Conservation (phyloP, 2,113 vertebrate species). For the Silurus glanis region DNA sequence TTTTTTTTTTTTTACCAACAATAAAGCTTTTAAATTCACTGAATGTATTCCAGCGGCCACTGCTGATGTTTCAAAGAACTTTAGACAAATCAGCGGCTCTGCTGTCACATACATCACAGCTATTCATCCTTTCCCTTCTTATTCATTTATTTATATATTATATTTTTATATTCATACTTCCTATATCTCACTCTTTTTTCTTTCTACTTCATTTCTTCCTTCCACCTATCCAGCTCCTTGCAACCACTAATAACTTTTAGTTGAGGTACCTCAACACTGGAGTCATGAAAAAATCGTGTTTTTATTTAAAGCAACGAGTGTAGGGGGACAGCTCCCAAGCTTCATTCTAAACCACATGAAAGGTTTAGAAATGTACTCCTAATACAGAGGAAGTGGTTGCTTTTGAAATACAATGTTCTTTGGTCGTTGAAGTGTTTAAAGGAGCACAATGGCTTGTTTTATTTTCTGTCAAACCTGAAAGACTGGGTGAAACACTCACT, state of each 20-base stretch:
- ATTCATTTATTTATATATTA: background rate
- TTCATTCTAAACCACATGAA: conserved; percentile 30
- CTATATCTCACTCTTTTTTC: background rate
- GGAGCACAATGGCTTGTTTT: conserved; percentile 6
- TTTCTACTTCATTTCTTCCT: background rate
- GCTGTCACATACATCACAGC: background rate
- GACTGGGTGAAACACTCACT: conserved; percentile 16
- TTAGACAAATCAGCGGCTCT: background rate
- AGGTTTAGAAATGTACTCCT: background rate
- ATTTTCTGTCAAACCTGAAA: conserved; percentile 24
- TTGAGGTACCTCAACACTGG: background rate
- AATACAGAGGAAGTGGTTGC: background rate
- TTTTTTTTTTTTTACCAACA: background rate
- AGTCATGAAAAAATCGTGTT: background rate
- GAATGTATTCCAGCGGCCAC: background rate
- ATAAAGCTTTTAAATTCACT: background rate
- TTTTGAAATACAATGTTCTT: background rate
- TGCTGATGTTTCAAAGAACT: background rate
- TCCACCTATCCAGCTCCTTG: background rate
- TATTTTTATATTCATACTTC: background rate
- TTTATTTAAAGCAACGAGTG: conserved; percentile 1
- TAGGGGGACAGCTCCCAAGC: background rate
- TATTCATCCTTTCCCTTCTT: background rate
- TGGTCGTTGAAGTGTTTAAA: background rate
- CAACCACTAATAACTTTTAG: background rate